Evolutionary conservation across 1,140 invertebrate species (phyloP).

Genomic region (Maconellicoccus hirsutus): DNA sequence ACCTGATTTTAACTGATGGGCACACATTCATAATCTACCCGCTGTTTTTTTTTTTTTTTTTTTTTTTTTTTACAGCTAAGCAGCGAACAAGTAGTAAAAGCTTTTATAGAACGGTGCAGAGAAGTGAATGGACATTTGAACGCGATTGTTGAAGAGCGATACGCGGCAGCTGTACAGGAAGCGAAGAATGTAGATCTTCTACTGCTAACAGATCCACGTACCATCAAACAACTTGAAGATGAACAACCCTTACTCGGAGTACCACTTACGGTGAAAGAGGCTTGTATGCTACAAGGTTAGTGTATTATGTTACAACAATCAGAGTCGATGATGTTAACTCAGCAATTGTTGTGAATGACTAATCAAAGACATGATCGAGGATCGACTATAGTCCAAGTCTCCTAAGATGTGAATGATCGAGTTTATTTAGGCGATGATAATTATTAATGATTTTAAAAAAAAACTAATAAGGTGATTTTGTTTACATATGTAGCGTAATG

Average conservation of each 20-base stretch:
- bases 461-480: too few species aligned
- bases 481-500: too few species aligned
- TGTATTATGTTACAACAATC: neutral
- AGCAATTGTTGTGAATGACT: too few species aligned
- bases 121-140: conserved; percentile 57
- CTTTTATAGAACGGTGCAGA: conserved; percentile 49
- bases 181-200: conserved; percentile 40
- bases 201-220: conserved; percentile 35
- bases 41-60: too few species aligned
- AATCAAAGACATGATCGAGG: too few species aligned
- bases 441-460: too few species aligned
- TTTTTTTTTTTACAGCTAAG: conserved; percentile 43
- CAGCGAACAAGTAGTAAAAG: conserved; percentile 46
- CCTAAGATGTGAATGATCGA: too few species aligned
- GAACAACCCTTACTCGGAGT: conserved; percentile 51
- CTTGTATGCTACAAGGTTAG: conserved; percentile 47
- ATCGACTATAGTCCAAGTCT: too few species aligned
- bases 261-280: conserved; percentile 55
- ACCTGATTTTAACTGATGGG: too few species aligned
- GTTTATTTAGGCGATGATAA: too few species aligned
- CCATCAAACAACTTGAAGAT: conserved; percentile 38
- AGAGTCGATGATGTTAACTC: too few species aligned
- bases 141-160: conserved; percentile 52
- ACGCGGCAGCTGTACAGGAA: conserved; percentile 47
- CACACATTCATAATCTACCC: too few species aligned